Percentiles rank a stretch among this genome's conserved stretches.
These are phyloP conservation scores for Mirza zaza DNA, from an alignment of 2,113 vertebrate genomes.

Conservation along the genomic window DNA sequence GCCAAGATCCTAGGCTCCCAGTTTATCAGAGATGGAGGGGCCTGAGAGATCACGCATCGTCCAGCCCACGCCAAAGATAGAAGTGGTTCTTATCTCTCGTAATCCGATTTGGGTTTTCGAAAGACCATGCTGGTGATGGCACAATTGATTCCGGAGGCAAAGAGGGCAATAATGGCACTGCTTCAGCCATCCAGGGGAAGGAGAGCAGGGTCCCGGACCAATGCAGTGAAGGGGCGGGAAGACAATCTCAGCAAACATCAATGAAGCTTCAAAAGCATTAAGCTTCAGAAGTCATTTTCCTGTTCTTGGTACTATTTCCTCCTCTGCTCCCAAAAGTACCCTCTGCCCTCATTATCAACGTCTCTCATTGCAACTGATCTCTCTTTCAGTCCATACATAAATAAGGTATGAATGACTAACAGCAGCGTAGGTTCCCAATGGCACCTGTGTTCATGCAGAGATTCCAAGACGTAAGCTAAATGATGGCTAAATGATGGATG, in stretches of 20 bases:
- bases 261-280: neutral
- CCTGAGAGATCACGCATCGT: rapidly evolving
- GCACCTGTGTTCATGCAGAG: neutral
- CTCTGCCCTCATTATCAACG: neutral
- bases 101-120: neutral
- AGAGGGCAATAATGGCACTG: rapidly evolving
- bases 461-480: neutral
- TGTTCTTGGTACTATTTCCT: neutral
- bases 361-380: neutral
- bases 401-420: neutral
- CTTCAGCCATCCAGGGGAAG: neutral
- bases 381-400: neutral
- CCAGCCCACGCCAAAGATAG: neutral
- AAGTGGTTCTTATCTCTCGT: neutral
- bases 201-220: too few species aligned
- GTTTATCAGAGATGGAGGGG: neutral
- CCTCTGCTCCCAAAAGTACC: neutral
- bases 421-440: neutral
- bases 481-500: too few species aligned
- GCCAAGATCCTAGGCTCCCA: too few species aligned
- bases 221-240: neutral
- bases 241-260: neutral
- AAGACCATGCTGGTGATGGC: neutral
- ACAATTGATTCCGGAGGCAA: neutral
- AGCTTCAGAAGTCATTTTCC: neutral